Base-by-base conservation (phyloP, 2,113 vertebrate species). In the Petrocephalus microphthalmus region DNA sequence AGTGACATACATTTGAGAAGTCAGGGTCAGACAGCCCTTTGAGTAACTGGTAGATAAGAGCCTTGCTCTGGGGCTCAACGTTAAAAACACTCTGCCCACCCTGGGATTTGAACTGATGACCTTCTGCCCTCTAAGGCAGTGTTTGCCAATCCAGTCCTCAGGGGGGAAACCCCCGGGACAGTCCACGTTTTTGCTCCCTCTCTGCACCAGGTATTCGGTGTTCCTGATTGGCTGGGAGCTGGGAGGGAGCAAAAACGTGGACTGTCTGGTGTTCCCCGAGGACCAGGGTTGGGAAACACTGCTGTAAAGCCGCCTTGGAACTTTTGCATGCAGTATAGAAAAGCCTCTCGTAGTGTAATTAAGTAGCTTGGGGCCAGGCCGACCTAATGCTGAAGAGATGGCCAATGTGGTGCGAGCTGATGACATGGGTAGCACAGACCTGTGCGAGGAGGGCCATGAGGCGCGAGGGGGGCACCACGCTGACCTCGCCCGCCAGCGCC, bases 381-480 rank as follows among this genome's bases (percentile, higher is more conserved):
- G 37, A 37, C 17, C 0, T 17, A 37, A 74, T 19, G 29, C 29
- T 29, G 8, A 29, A 15, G 67, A 17, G 17, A 37, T 19, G 25
- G 0, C 25, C 5, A 3, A 25, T 37, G 6, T 22, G 1, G 11
- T 5, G 64, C 5, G 20, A 3, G 20, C 57, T 60, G 57, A n/a
- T 10, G 2, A 33, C 3, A 52, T 15, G 51, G 84, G 6, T 0
- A 7, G 5, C 51, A 7, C 91, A 92, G 89, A 99, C 98, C 97
- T 99, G 98, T 20, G 96, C 98, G 64, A 99, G 84, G 89, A 99
- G 91, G 0, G 98, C 98, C 97, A 99, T 98, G 25, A 99, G 97
- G 96, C 98, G 98, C 87, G 98, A 99, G 0, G 98, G 98, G 2
- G 98, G 98, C 29, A 99, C 98, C 90, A 99, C 98, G 0, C 98